phyloP scores from a whole-genome alignment of 2,113 vertebrate genomes.

The Nothocercus nigrocapillus region DNA sequence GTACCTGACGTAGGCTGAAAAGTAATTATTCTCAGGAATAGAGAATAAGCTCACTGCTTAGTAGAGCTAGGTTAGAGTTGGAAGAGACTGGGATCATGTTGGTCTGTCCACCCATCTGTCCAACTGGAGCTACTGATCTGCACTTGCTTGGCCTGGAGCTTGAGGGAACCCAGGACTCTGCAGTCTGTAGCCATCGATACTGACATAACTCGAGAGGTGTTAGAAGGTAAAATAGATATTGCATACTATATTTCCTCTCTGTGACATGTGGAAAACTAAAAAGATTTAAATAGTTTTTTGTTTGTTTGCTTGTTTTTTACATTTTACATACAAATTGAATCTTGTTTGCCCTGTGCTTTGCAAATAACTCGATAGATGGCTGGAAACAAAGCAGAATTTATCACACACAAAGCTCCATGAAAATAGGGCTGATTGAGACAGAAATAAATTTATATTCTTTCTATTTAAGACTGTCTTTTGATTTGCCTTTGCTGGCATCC shows the following conservation, averaged over 20 bases:
- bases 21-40: background rate
- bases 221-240: background rate
- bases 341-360: background rate
- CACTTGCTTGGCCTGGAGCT: background rate
- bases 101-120: fast-evolving
- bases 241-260: background rate
- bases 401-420: background rate
- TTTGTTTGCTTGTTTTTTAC: background rate
- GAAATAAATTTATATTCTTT: background rate
- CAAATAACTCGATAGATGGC: background rate
- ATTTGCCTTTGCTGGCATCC: background rate
- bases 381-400: background rate
- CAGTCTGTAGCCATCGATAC: background rate
- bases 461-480: background rate
- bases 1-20: background rate
- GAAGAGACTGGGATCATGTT: background rate
- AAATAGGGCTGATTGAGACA: background rate
- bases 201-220: background rate
- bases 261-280: background rate
- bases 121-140: fast-evolving
- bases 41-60: no score
- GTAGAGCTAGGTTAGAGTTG: background rate
- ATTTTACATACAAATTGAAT: background rate
- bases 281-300: background rate
- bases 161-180: background rate